A percentile compares a stretch with the other conserved stretches of the same genome.
Conservation (phyloP, 2,888 invertebrate genomes). For the Hecatera dysodea region DNA sequence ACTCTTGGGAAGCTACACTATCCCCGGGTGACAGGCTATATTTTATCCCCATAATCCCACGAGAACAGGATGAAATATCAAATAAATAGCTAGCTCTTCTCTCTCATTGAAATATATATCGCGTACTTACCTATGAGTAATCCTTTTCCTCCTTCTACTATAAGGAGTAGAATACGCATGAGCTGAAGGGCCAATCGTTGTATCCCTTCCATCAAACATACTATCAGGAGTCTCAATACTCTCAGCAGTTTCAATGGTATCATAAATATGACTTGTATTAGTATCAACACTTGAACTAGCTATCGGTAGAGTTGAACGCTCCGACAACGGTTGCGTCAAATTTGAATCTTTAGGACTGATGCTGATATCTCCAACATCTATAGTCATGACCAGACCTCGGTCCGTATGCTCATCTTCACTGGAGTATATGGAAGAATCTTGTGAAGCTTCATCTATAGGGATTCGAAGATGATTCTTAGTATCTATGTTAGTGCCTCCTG, state of each 20-base stretch:
- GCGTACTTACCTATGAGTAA: slow-evolving; percentile 76
- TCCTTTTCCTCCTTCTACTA: slow-evolving; percentile 78
- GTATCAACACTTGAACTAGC: slow-evolving; percentile 70
- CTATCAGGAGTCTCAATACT: slow-evolving; percentile 54
- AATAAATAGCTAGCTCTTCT: too few relatives aligned
- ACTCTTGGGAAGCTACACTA: too few relatives aligned
- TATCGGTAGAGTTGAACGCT: slow-evolving; percentile 77
- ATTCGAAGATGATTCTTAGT: slow-evolving; percentile 63
- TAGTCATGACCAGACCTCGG: slow-evolving; percentile 83
- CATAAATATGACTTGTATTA: slow-evolving; percentile 76
- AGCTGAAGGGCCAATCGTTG: slow-evolving; percentile 66
- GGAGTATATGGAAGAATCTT: slow-evolving; percentile 78
- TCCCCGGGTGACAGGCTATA: too few relatives aligned
- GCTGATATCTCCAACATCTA: slow-evolving; percentile 79
- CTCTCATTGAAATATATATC: too few relatives aligned
- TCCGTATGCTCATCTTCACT: slow-evolving; percentile 83
- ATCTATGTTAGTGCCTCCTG: slow-evolving; percentile 71
- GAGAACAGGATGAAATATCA: too few relatives aligned
- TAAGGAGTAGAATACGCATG: slow-evolving; percentile 80
- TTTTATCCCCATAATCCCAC: too few relatives aligned
- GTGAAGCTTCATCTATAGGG: slow-evolving; percentile 67
- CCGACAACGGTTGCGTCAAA: slow-evolving; percentile 74
- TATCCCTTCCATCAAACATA: slow-evolving; percentile 76
- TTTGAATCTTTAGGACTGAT: slow-evolving; percentile 74
- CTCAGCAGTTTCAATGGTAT: slow-evolving; percentile 56